Evolutionary conservation across 2,888 invertebrate genomes (phyloP).

Genomic region (Rhagium mordax): DNA sequence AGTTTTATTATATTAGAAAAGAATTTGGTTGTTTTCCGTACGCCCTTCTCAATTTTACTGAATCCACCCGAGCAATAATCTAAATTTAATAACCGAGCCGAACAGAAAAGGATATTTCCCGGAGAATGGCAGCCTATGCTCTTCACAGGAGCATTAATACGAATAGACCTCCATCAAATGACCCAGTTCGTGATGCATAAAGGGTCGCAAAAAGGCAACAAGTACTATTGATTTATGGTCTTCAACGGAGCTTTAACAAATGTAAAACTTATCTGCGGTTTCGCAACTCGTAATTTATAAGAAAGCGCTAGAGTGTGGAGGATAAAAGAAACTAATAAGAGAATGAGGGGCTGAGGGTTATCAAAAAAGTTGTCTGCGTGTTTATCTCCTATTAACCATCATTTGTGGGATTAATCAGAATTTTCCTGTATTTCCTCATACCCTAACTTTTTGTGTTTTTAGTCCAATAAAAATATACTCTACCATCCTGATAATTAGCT

Average conservation of each 20-base stretch:
- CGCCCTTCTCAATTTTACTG: no score
- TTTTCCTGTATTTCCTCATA: background rate
- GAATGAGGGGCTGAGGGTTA: background rate
- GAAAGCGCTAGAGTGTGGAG: background rate
- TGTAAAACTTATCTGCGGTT: conserved; percentile 2
- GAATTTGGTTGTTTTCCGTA: no score
- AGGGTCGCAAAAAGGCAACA: conserved; percentile 38
- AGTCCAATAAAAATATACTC: no score
- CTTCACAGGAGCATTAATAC: conserved; percentile 21
- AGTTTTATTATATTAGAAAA: no score
- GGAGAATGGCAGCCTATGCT: conserved; percentile 7
- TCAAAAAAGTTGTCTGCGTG: background rate
- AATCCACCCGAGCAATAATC: background rate
- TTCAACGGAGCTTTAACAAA: background rate
- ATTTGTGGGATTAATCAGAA: background rate
- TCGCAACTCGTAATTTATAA: background rate
- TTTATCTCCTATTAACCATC: background rate
- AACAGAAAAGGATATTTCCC: background rate
- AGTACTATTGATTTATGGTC: conserved; percentile 44
- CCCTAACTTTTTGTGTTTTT: no score
- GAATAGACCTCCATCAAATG: conserved; percentile 31
- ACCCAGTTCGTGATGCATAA: conserved; percentile 29
- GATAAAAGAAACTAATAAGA: background rate
- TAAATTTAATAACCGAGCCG: background rate
- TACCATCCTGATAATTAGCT: no score